A percentile compares a stretch with the other conserved stretches of the same genome.
phyloP scores from a whole-genome alignment of 2,888 invertebrate species.

The Dioctria rufipes region DNA sequence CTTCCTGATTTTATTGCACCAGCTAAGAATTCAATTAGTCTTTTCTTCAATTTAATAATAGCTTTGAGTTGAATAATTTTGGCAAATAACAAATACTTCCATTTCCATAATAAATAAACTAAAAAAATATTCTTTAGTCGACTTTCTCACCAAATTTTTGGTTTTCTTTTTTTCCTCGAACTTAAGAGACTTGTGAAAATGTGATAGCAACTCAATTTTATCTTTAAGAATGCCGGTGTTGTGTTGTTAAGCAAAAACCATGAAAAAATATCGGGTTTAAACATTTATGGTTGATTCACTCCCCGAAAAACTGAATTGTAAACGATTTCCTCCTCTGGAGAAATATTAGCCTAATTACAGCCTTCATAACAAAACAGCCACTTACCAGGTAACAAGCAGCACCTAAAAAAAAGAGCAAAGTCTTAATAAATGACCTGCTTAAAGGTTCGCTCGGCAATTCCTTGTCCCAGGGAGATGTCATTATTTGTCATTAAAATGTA shows the following conservation, averaged over 20 bases:
- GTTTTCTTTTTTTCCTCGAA: neutral
- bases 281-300: neutral
- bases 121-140: too few relatives aligned
- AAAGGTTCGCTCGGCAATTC: neutral
- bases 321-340: conserved; percentile 3
- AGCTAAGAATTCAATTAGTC: too few relatives aligned
- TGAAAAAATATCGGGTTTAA: neutral
- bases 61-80: too few relatives aligned
- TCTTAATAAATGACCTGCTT: conserved; percentile 46
- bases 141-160: too few relatives aligned
- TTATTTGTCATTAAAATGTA: conserved; percentile 58
- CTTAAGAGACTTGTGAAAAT: conserved; percentile 27
- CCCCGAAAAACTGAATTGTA: conserved; percentile 13
- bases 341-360: conserved; percentile 41
- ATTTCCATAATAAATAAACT: too few relatives aligned
- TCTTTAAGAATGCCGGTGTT: neutral
- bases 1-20: too few relatives aligned
- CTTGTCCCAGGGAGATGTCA: conserved; percentile 50
- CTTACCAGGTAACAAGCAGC: conserved; percentile 29
- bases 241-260: too few relatives aligned
- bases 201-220: conserved; percentile 47
- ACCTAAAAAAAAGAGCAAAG: conserved; percentile 29
- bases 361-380: conserved; percentile 18
- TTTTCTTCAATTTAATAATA: too few relatives aligned
- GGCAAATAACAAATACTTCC: too few relatives aligned